Evolutionary conservation across 2,113 vertebrate species (phyloP).

Genomic region (Saiga tatarica): DNA sequence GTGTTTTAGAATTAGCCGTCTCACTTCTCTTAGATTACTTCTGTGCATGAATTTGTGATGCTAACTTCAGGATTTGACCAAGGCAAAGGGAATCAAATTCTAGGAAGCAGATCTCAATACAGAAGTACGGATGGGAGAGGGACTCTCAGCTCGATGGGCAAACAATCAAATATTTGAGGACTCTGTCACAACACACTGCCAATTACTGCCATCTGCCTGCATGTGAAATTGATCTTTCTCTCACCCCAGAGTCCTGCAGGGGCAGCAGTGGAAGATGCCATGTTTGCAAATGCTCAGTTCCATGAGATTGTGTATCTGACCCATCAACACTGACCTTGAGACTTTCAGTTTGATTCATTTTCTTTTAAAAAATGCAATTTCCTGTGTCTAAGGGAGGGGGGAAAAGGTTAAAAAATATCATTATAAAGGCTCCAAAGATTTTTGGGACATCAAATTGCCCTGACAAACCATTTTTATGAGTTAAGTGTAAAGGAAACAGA

Average conservation of each 20-base stretch:
- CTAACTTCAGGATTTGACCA: not conserved
- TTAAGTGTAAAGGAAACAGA: slow-evolving; percentile 79
- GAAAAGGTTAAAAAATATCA: slow-evolving; percentile 75
- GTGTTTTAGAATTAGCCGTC: not conserved
- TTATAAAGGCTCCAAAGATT: slow-evolving; percentile 73
- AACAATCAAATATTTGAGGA: not conserved
- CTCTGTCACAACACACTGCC: not conserved
- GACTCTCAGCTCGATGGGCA: not conserved
- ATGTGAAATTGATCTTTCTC: not conserved
- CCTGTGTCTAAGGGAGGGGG: slow-evolving; percentile 62
- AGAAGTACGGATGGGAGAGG: not conserved
- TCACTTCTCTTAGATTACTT: not conserved
- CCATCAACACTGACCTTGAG: slow-evolving; percentile 57
- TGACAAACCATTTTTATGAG: slow-evolving; percentile 79
- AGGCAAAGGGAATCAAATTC: not conserved
- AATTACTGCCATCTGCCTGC: not conserved
- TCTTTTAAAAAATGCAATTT: slow-evolving; percentile 63
- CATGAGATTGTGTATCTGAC: slow-evolving; percentile 35
- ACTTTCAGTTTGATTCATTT: slow-evolving; percentile 71
- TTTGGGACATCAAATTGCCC: slow-evolving; percentile 74
- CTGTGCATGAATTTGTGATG: not conserved
- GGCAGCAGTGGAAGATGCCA: not conserved
- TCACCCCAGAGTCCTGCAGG: not conserved
- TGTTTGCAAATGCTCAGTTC: not conserved
- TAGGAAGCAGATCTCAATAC: not conserved